These are phyloP conservation scores for Pagetopsis macropterus DNA, from an alignment of 2,797 vertebrate species.

Conservation along the genomic window DNA sequence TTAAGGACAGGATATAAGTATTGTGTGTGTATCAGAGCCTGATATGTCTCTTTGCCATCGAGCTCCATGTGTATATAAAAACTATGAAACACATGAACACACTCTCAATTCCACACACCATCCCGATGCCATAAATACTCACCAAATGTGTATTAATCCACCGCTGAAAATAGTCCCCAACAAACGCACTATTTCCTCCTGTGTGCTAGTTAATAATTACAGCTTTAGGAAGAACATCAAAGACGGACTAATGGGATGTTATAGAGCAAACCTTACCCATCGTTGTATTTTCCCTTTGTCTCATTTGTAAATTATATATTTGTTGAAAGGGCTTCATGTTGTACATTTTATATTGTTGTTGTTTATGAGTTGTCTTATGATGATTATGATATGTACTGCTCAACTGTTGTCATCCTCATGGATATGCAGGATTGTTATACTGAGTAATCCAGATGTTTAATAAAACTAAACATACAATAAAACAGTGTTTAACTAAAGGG, in stretches of 20 bases:
- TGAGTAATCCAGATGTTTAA: neutral
- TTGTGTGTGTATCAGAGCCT: neutral
- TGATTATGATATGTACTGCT: neutral
- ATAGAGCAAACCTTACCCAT: neutral
- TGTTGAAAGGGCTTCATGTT: neutral
- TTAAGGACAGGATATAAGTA: neutral
- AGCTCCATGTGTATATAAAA: neutral
- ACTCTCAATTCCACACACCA: no score
- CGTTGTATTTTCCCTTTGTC: neutral
- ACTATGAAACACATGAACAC: no score
- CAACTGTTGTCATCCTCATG: no score
- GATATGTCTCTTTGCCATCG: neutral
- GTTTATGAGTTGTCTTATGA: neutral
- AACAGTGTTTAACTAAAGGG: neutral
- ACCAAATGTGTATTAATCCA: no score
- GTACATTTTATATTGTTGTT: neutral
- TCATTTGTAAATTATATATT: constrained; percentile 1
- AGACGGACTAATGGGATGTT: neutral
- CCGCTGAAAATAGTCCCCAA: no score
- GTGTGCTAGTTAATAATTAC: no score
- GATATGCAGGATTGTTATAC: neutral
- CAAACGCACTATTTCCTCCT: no score
- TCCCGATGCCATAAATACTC: no score
- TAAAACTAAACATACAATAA: neutral
- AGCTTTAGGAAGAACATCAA: no score